Base-by-base conservation (phyloP, 2,797 vertebrate species). In the Gymnoscopelus braueri region DNA sequence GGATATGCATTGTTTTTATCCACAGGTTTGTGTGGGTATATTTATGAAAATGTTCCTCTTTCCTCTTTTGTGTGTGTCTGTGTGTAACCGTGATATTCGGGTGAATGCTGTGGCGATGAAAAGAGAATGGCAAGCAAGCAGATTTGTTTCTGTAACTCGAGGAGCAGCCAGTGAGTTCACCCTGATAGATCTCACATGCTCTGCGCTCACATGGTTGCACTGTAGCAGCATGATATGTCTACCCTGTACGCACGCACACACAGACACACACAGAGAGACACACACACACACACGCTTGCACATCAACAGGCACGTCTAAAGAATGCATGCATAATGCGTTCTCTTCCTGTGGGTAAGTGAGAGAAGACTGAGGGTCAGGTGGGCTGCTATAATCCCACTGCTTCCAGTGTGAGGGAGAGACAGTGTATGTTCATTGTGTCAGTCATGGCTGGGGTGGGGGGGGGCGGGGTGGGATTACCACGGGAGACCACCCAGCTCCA, bases 321-420 rank as follows among this genome's bases (percentile, higher is more conserved):
- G 80, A 85, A 81, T 78, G 72, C 82, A 80, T 86, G 79, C 32
- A 48, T 83, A 79, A 80, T 78, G 67, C 15, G 26, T 56, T 60
- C 1, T 29, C 68, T 71, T 72, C 63, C 5, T 51, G 39, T 26
- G n/a, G 44, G 19, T 50, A 50, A 52, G 49, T 35, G 10, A 44
- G 56, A 71, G 71, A 73, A 53, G 67, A 8, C 63, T 56, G 60
- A 1, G 9, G 62, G 78, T 88, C 82, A 78, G 81, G 74, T 81
- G 72, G 74, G 68, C 69, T 23, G 62, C 69, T 67, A 57, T 68
- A 26, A 65, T 61, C 52, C 64, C 62, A 78, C 81, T 76, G 75
- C 68, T 70, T 77, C 49, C 4, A 5, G 39, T 57, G 63, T 82
- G 65, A 69, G 58, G 65, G 63, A 71, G 63, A 71, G 60, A 55